Conservation (phyloP, 64 coral and sea anemone genomes). For the Astreopora myriophthalma region DNA sequence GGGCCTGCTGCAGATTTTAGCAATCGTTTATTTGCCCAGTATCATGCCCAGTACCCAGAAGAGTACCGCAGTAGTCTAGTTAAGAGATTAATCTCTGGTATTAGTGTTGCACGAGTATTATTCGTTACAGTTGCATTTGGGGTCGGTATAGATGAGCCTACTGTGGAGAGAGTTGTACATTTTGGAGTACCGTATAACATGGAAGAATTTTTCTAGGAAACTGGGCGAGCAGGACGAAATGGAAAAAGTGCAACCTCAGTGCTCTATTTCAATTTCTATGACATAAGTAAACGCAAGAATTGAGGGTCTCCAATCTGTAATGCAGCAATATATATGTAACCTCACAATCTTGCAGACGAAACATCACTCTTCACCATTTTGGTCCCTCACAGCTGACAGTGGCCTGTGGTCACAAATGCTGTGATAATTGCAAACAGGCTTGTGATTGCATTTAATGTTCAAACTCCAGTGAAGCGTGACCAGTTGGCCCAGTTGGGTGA, state of each 20-base stretch:
- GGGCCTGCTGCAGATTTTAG: neutral
- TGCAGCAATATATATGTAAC: too few relatives aligned
- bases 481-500: too few relatives aligned
- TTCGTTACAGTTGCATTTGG: constrained; percentile 56
- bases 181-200: constrained; percentile 52
- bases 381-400: too few relatives aligned
- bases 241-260: constrained; percentile 14
- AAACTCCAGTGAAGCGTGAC: too few relatives aligned
- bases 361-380: too few relatives aligned
- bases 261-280: constrained; percentile 59
- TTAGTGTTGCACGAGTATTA: neutral
- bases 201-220: constrained; percentile 59
- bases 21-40: constrained; percentile 49
- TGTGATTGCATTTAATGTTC: too few relatives aligned
- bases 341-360: too few relatives aligned
- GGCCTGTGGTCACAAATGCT: too few relatives aligned
- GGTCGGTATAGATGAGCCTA: constrained; percentile 33
- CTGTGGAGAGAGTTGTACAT: constrained; percentile 38
- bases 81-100: constrained; percentile 4
- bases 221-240: constrained; percentile 43
- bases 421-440: too few relatives aligned
- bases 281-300: constrained; percentile 38
- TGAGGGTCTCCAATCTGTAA: neutral
- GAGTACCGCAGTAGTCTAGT: neutral
- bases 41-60: constrained; percentile 49